Base-by-base conservation (phyloP, 2,113 vertebrate species). In the Nannobrachium achirus region DNA sequence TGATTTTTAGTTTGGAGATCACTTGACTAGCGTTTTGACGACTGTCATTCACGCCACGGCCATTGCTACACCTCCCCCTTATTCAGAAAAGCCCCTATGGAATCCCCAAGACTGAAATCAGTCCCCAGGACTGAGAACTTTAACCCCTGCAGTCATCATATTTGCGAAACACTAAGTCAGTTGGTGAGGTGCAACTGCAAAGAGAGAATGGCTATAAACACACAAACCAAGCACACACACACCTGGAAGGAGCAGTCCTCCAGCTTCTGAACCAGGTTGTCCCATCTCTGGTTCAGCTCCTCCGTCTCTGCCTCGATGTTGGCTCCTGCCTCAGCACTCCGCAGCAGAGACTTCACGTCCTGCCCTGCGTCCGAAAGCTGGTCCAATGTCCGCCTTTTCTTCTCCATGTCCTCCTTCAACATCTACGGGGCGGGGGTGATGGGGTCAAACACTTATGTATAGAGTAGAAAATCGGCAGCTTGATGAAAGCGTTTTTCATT, bases 231-330 rank as follows among this genome's bases (percentile, higher is more conserved):
- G 9, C 25, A 19, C 8, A 49, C 19, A 69, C 74, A 62, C 87
- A 98, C 98, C 95, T 98, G 95, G 59, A 97, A 95, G 57, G 96
- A 99, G 78, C 88, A 96, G 84, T 98, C 97, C 78, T 99, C 96
- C 44, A 99, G 91, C 77, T 90, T 96, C 91, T 99, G 98, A 64
- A 98, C 96, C 86, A 99, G 89, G 76, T 92, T 93, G 89, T 99
- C 96, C 98, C 98, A 99, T 61, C 94, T 89, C 84, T 97, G 96
- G 10, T 95, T 94, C 68, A 99, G 84, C 33, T 95, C 93, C 69
- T 98, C 97, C 1, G 94, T 92, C 81, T 95, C 93, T 0, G 76
- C 81, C 57, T 94, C 93, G 0, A 98, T 96, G 81, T 89, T 91
- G 44, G 76, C 86, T 33, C 90, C 90, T 0, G 92, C 94, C 38